Base-by-base conservation (phyloP, 2,888 invertebrate genomes). In the Microctonus aethiopoides region DNA sequence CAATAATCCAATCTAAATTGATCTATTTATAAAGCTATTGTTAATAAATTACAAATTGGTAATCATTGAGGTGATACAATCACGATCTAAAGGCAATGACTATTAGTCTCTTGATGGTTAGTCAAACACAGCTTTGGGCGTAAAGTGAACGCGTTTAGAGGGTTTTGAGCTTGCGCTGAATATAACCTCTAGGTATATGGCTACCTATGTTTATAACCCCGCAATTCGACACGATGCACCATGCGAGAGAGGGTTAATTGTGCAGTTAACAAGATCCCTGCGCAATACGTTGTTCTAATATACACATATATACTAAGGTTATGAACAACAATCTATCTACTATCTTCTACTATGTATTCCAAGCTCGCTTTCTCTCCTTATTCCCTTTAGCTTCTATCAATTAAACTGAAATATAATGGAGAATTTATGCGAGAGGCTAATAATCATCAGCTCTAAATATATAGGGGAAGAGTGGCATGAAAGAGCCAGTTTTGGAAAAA, bases 31-130 rank as follows among this genome's bases (percentile, higher is more conserved):
- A 13, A 1, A 22, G 60, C 36, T 84, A 84, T 84, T 81, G 84
- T 84, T 84, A 84, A 84, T 85, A 83, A 84, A n/a, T 81, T 82
- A 84, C 82, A 84, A 85, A 86, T 86, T 85, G 85, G 82, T 83
- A 79, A 78, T 79, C 80, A 82, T 79, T 83, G 82, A 83, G 81
- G 83, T 80, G 84, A 84, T 84, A 46, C 46, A 85, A 85, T 85
- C 84, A 84, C 61, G 52, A 69, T 78, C 78, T 76, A 76, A 77
- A 77, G 83, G 79, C 75, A 82, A 81, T 46, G 16, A 80, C 84
- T 84, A 84, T 85, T 84, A 84, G 84, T 46, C 81, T 80, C 82
- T 16, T n/a, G 84, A 83, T 83, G 83, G 83, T 85, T 84, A 81
- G 77, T 78, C 74, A 69, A 75, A 75, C 77, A 78, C 78, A 79